Percentiles rank a stretch among this genome's conserved stretches.
phyloP scores from a whole-genome alignment of 2,113 vertebrate genomes.

The Diphyllodes magnificus region DNA sequence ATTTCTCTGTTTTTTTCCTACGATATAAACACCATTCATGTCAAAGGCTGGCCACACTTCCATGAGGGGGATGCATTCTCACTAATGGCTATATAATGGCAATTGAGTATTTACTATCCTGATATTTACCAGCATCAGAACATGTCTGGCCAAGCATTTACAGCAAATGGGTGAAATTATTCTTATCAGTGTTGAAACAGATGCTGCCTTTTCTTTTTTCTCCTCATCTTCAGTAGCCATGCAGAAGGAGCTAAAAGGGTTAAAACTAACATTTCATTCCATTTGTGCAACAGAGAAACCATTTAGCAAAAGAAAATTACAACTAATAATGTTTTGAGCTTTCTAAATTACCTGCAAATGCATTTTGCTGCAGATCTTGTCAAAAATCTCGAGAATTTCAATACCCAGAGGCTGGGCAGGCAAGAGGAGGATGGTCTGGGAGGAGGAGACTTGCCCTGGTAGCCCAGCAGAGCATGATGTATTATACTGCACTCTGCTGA shows the following conservation, averaged over 20 bases:
- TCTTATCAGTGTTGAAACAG: not conserved
- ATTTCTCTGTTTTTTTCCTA: not conserved
- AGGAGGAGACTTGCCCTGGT: not conserved
- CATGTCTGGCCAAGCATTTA: not conserved
- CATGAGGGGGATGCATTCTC: not conserved
- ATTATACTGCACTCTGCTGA: not conserved
- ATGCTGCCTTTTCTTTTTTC: rapidly evolving
- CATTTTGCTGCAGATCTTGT: not conserved
- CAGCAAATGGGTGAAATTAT: not conserved
- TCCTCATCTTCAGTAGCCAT: not conserved
- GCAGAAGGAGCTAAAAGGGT: not conserved
- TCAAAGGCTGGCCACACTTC: not conserved
- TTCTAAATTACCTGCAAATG: not conserved
- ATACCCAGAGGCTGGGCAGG: not conserved
- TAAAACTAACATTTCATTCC: not conserved
- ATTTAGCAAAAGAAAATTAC: not conserved
- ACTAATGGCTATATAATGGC: not conserved
- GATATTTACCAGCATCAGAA: not conserved
- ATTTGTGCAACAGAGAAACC: not conserved
- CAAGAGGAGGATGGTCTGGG: not conserved
- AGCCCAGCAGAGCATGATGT: not conserved
- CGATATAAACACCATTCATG: not conserved
- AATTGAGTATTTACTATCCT: not conserved
- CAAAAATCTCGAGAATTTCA: not conserved
- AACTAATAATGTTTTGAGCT: not conserved